These are phyloP conservation scores for Podarcis cretensis DNA, from an alignment of 2,113 vertebrate species.

Conservation along the genomic window DNA sequence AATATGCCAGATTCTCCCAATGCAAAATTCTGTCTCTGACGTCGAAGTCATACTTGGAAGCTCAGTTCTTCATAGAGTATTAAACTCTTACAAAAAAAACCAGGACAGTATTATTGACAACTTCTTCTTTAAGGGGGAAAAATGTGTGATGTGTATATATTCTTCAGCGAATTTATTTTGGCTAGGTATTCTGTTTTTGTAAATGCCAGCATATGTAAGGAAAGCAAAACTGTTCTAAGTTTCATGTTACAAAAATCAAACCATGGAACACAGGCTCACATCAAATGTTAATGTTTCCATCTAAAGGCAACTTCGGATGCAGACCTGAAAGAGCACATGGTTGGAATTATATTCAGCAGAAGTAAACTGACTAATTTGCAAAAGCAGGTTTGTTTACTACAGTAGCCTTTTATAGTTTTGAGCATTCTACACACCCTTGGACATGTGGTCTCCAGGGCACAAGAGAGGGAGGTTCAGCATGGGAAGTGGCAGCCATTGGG, in stretches of 20 bases:
- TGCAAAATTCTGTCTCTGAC: neutral
- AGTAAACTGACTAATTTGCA: slow-evolving; percentile 99
- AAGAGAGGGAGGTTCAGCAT: too few species aligned
- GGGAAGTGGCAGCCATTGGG: neutral
- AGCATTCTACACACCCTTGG: neutral
- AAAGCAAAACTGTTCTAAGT: neutral
- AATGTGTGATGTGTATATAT: neutral
- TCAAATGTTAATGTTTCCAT: slow-evolving; percentile 28
- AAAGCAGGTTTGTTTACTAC: slow-evolving; percentile 88
- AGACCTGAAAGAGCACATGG: slow-evolving; percentile 99
- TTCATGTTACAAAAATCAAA: neutral
- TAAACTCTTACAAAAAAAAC: neutral
- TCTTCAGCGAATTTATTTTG: neutral
- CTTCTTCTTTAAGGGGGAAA: neutral
- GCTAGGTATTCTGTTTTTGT: neutral
- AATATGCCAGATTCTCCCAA: neutral
- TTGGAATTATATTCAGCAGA: slow-evolving; percentile 99
- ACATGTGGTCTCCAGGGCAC: neutral
- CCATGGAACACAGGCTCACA: neutral
- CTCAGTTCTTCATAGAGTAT: neutral
- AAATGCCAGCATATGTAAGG: neutral
- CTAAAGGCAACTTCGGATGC: slow-evolving; percentile 94
- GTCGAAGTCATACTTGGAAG: neutral
- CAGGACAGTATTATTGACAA: neutral
- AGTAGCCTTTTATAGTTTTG: neutral